phyloP scores from a whole-genome alignment of 2,888 invertebrate species.

The Trimorus sp. region DNA sequence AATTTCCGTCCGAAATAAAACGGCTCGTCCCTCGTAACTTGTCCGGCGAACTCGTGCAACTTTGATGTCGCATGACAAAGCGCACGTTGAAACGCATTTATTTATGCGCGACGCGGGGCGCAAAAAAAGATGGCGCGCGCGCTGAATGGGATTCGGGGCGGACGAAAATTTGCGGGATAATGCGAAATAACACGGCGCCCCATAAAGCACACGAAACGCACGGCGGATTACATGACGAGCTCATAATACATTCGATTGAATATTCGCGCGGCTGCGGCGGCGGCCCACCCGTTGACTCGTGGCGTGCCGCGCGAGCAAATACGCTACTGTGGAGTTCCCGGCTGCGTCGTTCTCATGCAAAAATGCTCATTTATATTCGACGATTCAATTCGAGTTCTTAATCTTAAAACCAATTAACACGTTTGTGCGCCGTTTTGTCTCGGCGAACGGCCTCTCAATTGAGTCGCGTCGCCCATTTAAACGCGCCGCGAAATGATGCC shows the following conservation, averaged over 20 bases:
- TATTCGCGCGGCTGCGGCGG: conserved; percentile 43
- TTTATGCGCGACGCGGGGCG: too few relatives aligned
- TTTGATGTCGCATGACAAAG: too few relatives aligned
- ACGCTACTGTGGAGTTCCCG: conserved; percentile 60
- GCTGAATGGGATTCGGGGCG: too few relatives aligned
- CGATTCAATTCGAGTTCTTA: conserved; percentile 61
- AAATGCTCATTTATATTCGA: conserved; percentile 63
- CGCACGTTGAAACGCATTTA: too few relatives aligned
- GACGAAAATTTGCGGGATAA: conserved; percentile 37
- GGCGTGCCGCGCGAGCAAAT: conserved; percentile 63
- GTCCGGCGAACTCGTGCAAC: too few relatives aligned
- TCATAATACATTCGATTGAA: conserved; percentile 77
- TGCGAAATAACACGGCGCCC: conserved; percentile 42
- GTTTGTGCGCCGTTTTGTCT: conserved; percentile 52
- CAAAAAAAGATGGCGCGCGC: too few relatives aligned
- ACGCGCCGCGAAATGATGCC: too few relatives aligned
- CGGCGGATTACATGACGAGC: conserved; percentile 70
- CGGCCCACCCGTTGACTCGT: conserved; percentile 67
- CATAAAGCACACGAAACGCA: conserved; percentile 56
- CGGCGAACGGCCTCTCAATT: conserved; percentile 15
- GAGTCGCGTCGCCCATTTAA: conserved; percentile 14
- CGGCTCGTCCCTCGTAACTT: too few relatives aligned
- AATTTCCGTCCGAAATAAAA: too few relatives aligned
- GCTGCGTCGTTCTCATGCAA: conserved; percentile 53
- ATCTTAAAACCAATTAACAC: conserved; percentile 63